Conservation (phyloP, 2,888 invertebrate genomes). For the Pocota personata region DNA sequence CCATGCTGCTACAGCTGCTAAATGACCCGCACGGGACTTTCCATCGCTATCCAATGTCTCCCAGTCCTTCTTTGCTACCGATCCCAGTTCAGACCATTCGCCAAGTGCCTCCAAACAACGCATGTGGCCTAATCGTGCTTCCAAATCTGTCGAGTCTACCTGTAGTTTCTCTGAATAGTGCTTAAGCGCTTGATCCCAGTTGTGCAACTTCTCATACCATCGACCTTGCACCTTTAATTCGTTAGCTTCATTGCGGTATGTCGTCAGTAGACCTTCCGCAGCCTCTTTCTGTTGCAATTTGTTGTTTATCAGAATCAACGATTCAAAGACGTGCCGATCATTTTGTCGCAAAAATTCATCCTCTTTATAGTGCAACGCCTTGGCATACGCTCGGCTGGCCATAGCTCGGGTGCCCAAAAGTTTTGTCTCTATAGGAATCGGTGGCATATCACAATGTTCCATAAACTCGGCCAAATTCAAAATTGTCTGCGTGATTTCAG, state of each 20-base stretch:
- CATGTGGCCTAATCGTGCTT: slow-evolving; percentile 95
- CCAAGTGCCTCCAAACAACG: slow-evolving; percentile 97
- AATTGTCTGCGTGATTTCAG: slow-evolving; percentile 97
- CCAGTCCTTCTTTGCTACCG: slow-evolving; percentile 92
- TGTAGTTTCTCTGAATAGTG: slow-evolving; percentile 92
- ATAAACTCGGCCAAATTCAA: slow-evolving; percentile 99
- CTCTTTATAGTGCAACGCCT: slow-evolving; percentile 89
- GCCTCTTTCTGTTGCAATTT: slow-evolving; percentile 99
- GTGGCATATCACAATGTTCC: slow-evolving; percentile 99
- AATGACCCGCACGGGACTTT: slow-evolving; percentile 89
- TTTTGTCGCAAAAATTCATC: slow-evolving; percentile 95
- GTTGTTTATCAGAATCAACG: slow-evolving; percentile 98
- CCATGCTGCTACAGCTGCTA: slow-evolving; percentile 98
- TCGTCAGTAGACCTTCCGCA: slow-evolving; percentile 95
- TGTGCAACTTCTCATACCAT: slow-evolving; percentile 99
- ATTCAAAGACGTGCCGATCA: slow-evolving; percentile 94
- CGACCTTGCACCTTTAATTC: slow-evolving; percentile 88
- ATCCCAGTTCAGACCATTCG: slow-evolving; percentile 95
- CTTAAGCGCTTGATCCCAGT: slow-evolving; percentile 98
- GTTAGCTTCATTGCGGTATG: slow-evolving; percentile 88
- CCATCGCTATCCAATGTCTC: slow-evolving; percentile 85
- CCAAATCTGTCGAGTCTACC: slow-evolving; percentile 87
- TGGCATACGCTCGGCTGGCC: slow-evolving; percentile 92
- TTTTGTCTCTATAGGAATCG: slow-evolving; percentile 94
- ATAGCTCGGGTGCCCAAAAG: slow-evolving; percentile 96